Evolutionary conservation across 1,140 invertebrate species (phyloP), one percentile per base, ranked within the genome.

Genomic region (Melitaea cinxia): DNA sequence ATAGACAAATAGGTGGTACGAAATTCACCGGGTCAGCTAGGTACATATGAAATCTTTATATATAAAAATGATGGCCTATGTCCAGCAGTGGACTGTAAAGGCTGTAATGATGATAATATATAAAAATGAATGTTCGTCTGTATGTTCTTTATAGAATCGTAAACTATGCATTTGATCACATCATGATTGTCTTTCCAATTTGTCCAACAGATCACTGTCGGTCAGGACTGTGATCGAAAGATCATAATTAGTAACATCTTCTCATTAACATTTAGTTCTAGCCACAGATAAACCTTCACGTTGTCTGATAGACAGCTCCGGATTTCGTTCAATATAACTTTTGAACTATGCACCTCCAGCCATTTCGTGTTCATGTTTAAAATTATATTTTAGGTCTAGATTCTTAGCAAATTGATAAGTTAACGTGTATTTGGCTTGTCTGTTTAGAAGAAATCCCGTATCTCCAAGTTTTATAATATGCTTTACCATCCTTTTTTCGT

Each of bases 181-280:
- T n/a, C n/a, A n/a, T n/a, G n/a, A n/a, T n/a, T n/a, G n/a, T 45
- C 69, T 57, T 6, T 80, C 70, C 6, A 73, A 78, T 55, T 82
- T 82, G 62, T 78, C 65, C 19, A 79, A n/a, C 19, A 83, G 42
- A 62, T 78, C 62, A 74, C 83, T 74, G 60, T 82, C 56, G 6
- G 49, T 59, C 3, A 59, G 4, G 15, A 68, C 23, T 60, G 55
- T 37, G 0, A 56, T 49, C 14, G 59, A 35, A 42, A 66, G 37
- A 35, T 66, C 35, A 59, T 54, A 47, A 1, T 60, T 66, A 37
- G 33, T 59, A 17, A 58, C 26, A 55, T 66, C 50, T 45, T 58
- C n/a, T 54, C 49, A 53, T 26, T 4, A 26, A 57, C 61, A 53
- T 53, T 72, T 45, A 39, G 65, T 62, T 30, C 70, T 65, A 49